These are phyloP conservation scores for Anoncus sp. DNA, from an alignment of 2,888 invertebrate genomes.

Conservation along the genomic window DNA sequence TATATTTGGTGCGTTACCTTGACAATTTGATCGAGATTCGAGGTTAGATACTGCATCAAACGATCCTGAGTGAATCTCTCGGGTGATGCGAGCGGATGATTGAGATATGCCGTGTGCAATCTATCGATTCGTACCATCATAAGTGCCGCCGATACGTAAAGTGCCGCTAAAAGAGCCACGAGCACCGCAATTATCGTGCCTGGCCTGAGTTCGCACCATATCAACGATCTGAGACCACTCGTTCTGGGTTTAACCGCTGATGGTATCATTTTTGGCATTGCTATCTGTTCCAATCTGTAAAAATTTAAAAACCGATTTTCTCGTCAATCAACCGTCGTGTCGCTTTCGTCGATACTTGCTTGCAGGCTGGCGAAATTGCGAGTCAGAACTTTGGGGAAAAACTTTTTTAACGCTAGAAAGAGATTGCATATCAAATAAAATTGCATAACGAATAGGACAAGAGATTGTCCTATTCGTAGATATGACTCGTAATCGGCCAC, in stretches of 20 bases:
- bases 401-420: too few relatives aligned
- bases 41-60: conserved; percentile 85
- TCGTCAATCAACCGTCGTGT: not conserved
- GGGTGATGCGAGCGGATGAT: conserved; percentile 79
- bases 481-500: too few relatives aligned
- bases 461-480: too few relatives aligned
- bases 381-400: too few relatives aligned
- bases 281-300: conserved; percentile 71
- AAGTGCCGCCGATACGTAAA: conserved; percentile 79
- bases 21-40: conserved; percentile 92
- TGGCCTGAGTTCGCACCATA: conserved; percentile 69
- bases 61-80: conserved; percentile 79
- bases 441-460: too few relatives aligned
- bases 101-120: conserved; percentile 79
- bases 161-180: conserved; percentile 77
- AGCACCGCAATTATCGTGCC: conserved; percentile 78
- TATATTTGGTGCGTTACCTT: conserved; percentile 85
- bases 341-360: too few relatives aligned
- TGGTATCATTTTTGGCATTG: conserved; percentile 58
- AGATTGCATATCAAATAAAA: too few relatives aligned
- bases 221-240: conserved; percentile 52
- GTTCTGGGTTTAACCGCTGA: conserved; percentile 59
- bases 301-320: too few relatives aligned
- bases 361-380: too few relatives aligned
- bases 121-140: conserved; percentile 81